A percentile compares a stretch with the other conserved stretches of the same genome.
phyloP scores from a whole-genome alignment of 2,888 invertebrate species.

The Mythimna albipuncta region DNA sequence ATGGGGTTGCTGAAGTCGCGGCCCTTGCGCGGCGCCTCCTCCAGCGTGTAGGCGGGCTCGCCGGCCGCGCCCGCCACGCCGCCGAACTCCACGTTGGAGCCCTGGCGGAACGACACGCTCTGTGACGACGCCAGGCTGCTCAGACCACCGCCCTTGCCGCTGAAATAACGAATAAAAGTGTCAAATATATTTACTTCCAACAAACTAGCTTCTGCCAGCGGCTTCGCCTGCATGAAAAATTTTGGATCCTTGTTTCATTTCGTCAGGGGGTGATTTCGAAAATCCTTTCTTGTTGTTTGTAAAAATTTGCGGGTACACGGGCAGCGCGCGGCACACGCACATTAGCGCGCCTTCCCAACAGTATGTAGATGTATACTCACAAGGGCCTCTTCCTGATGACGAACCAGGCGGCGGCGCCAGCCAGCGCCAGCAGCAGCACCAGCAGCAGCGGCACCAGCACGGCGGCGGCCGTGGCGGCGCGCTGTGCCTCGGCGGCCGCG shows the following conservation, averaged over 20 bases:
- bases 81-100: conserved; percentile 97
- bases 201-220: too few relatives aligned
- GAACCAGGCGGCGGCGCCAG: conserved; percentile 95
- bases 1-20: conserved; percentile 99
- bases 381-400: conserved; percentile 95
- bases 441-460: conserved; percentile 96
- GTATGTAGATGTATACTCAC: conserved; percentile 89
- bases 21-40: conserved; percentile 93
- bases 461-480: conserved; percentile 92
- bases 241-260: too few relatives aligned
- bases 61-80: conserved; percentile 87
- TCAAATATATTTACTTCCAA: background rate
- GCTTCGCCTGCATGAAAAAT: too few relatives aligned
- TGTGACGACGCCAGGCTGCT: conserved; percentile 96
- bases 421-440: conserved; percentile 93
- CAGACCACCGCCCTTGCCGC: conserved; percentile 95
- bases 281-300: too few relatives aligned
- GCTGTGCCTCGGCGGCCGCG: conserved; percentile 90
- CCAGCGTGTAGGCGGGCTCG: conserved; percentile 95
- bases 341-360: too few relatives aligned
- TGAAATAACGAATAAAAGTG: conserved; percentile 69
- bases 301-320: too few relatives aligned
- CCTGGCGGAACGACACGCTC: conserved; percentile 97
- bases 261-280: too few relatives aligned
- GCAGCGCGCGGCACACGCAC: too few relatives aligned